Percentiles rank a stretch among this genome's conserved stretches.
Conservation (phyloP, 1,140 invertebrate genomes). For the Asobara japonica region DNA sequence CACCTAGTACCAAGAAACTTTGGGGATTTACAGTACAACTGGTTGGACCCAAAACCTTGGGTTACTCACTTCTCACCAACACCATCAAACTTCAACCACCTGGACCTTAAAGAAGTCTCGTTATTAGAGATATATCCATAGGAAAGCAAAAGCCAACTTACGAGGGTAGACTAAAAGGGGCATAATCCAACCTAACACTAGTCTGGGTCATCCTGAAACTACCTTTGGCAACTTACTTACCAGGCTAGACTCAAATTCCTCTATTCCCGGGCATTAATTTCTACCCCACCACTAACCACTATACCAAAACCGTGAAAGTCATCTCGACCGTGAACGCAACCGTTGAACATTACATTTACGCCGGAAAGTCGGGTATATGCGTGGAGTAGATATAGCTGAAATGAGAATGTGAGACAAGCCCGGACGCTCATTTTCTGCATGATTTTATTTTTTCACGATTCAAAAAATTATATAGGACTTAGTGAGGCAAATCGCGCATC, state of each 20-base stretch:
- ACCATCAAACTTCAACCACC: background rate
- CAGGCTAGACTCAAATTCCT: background rate
- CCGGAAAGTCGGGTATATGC: background rate
- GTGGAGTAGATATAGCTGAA: background rate
- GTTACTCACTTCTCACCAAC: background rate
- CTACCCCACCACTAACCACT: background rate
- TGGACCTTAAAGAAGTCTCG: constrained; percentile 37
- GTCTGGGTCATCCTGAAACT: background rate
- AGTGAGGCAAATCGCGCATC: too few species aligned
- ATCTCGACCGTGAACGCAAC: constrained; percentile 6
- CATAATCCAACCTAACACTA: background rate
- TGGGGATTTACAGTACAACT: constrained; percentile 55
- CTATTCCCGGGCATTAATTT: background rate
- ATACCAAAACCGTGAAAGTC: background rate
- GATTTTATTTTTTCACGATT: too few species aligned
- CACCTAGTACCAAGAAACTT: constrained; percentile 40
- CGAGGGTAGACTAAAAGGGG: background rate
- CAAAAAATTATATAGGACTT: too few species aligned
- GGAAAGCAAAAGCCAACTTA: constrained; percentile 1
- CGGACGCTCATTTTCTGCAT: too few species aligned
- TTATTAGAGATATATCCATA: constrained; percentile 41
- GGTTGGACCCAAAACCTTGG: constrained; percentile 29
- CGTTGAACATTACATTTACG: constrained; percentile 10
- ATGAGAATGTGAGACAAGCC: too few species aligned
- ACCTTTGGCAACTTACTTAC: background rate